phyloP scores from a whole-genome alignment of 2,888 invertebrate genomes.

The Branchipolynoe longqiensis region DNA sequence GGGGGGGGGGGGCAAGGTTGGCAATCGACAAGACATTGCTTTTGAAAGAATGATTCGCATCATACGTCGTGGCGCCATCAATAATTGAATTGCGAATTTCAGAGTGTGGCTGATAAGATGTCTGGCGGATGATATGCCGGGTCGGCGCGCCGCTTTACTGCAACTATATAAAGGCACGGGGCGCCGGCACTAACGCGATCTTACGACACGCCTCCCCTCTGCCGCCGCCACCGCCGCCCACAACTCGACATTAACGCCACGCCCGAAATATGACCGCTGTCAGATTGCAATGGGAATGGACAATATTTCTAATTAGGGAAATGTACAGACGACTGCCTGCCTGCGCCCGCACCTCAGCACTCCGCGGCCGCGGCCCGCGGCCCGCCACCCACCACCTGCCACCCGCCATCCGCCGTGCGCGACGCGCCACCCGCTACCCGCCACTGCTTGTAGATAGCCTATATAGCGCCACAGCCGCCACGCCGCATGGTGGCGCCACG shows the following conservation, averaged over 20 bases:
- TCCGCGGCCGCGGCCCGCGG: background rate
- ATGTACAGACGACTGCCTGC: conserved; percentile 33
- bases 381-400: background rate
- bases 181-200: conserved; percentile 42
- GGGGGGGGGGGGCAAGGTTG: no score
- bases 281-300: conserved; percentile 44
- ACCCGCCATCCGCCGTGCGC: background rate
- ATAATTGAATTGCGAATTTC: conserved; percentile 57
- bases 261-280: conserved; percentile 53
- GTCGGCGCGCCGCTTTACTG: conserved; percentile 43
- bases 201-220: conserved; percentile 44
- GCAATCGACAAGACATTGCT: conserved; percentile 57
- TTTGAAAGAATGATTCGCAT: conserved; percentile 55
- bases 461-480: no score
- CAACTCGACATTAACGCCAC: conserved; percentile 33
- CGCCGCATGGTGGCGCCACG: no score
- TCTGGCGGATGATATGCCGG: conserved; percentile 35
- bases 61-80: conserved; percentile 54
- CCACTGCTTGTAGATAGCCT: no score
- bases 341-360: background rate
- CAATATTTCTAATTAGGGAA: conserved; percentile 57
- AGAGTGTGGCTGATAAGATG: conserved; percentile 52
- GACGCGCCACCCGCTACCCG: no score
- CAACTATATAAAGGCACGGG: conserved; percentile 51
- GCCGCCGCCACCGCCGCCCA: conserved; percentile 13